Evolutionary conservation across 1,140 invertebrate genomes (phyloP).

Genomic region (Pteromalus puparum): DNA sequence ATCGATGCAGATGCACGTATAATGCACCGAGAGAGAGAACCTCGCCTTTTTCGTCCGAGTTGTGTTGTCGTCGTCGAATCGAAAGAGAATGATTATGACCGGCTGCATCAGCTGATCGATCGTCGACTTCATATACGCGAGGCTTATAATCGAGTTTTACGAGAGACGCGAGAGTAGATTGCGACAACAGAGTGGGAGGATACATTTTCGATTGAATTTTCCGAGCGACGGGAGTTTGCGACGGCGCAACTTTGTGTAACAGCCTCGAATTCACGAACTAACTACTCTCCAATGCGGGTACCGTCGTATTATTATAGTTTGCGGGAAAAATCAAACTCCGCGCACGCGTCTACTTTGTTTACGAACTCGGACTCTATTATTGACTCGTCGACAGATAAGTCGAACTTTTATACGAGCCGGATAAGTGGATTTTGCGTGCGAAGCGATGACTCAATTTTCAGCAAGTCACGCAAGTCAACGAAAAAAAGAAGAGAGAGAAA

Average conservation of each 20-base stretch:
- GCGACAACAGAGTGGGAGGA: not conserved
- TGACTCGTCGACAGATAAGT: not conserved
- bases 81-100: not conserved
- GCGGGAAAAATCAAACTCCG: not conserved
- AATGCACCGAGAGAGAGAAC: not conserved
- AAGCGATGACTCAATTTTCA: not conserved
- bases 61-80: no score
- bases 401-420: not conserved
- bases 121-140: not conserved
- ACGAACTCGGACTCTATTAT: not conserved
- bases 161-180: not conserved
- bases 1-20: conserved; percentile 5
- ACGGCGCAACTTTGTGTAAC: not conserved
- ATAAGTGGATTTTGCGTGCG: not conserved
- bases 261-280: not conserved
- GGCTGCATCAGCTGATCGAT: not conserved
- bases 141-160: not conserved
- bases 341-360: not conserved
- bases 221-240: not conserved
- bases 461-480: not conserved
- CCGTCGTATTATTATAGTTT: not conserved
- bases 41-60: not conserved
- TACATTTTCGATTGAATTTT: conserved; percentile 14
- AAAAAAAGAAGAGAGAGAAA: not conserved
- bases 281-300: not conserved